Evolutionary conservation across 2,113 vertebrate genomes (phyloP).

Genomic region (Pica pica): DNA sequence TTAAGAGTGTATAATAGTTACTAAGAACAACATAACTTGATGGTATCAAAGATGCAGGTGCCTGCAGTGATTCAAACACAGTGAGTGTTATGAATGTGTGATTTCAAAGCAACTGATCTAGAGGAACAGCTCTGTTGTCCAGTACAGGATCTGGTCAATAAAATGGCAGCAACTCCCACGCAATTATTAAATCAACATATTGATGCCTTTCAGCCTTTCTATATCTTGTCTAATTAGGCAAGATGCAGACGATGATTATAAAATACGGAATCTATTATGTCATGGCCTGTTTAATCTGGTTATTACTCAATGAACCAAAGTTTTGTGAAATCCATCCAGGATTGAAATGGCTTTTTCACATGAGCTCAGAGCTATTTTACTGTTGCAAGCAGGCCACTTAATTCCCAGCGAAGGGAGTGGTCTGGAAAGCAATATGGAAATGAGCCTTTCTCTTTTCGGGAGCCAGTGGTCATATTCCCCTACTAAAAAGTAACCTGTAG

Average conservation of each 20-base stretch:
- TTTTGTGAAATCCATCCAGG: slow-evolving; percentile 31
- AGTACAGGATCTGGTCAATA: neutral
- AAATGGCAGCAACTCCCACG: neutral
- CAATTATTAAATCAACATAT: neutral
- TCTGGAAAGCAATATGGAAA: slow-evolving; percentile 50
- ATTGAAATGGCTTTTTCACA: slow-evolving; percentile 39
- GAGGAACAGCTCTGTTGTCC: neutral
- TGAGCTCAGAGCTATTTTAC: slow-evolving; percentile 35
- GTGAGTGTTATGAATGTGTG: neutral
- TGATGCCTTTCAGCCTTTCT: neutral
- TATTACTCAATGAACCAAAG: neutral
- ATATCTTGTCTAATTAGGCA: neutral
- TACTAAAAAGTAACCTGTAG: slow-evolving; percentile 24
- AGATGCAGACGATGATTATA: neutral
- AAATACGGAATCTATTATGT: neutral
- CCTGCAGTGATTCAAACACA: neutral
- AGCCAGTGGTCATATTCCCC: slow-evolving; percentile 12
- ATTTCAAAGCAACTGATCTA: neutral
- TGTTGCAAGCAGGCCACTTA: neutral
- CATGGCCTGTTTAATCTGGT: slow-evolving; percentile 4
- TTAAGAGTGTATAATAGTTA: too few relatives aligned
- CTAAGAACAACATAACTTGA: too few relatives aligned
- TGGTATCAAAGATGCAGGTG: too few relatives aligned
- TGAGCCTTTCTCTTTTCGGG: neutral
- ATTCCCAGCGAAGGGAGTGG: slow-evolving; percentile 29